phyloP scores from a whole-genome alignment of 2,113 vertebrate species.

The Gavia stellata region DNA sequence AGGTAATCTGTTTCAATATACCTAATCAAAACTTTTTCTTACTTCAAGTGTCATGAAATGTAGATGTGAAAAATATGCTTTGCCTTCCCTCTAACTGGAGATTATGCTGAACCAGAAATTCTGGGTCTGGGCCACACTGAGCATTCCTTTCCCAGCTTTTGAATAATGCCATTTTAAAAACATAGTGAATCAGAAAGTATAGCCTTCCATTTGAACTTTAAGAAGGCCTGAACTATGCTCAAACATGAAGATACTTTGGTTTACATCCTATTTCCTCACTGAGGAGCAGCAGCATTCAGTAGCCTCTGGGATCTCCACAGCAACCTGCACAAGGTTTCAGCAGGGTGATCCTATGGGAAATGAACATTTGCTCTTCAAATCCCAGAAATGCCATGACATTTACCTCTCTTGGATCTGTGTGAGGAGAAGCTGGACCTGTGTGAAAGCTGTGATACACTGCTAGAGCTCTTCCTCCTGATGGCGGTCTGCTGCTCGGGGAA shows the following conservation, averaged over 20 bases:
- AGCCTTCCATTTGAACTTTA: conserved; percentile 4
- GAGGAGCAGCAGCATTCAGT: background rate
- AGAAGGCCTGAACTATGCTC: background rate
- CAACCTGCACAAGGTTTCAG: background rate
- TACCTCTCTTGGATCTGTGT: conserved; percentile 88
- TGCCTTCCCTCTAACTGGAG: background rate
- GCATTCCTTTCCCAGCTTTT: conserved; percentile 11
- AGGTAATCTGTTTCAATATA: background rate
- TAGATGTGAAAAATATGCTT: background rate
- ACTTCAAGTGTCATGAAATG: background rate
- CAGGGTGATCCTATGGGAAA: background rate
- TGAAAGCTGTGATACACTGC: conserved; percentile 80
- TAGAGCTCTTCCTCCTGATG: conserved; percentile 84
- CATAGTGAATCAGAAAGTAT: conserved; percentile 17
- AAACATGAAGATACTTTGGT: background rate
- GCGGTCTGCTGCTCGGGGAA: conserved; percentile 80
- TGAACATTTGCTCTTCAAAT: background rate
- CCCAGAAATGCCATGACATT: background rate
- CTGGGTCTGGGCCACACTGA: background rate
- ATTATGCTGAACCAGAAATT: background rate
- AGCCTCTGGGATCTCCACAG: background rate
- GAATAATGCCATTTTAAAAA: background rate
- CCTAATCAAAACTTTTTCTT: background rate
- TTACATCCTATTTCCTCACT: background rate
- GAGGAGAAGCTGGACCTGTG: conserved; percentile 84